Evolutionary conservation across 2,888 invertebrate genomes (phyloP).

Genomic region (Thereva unica): DNA sequence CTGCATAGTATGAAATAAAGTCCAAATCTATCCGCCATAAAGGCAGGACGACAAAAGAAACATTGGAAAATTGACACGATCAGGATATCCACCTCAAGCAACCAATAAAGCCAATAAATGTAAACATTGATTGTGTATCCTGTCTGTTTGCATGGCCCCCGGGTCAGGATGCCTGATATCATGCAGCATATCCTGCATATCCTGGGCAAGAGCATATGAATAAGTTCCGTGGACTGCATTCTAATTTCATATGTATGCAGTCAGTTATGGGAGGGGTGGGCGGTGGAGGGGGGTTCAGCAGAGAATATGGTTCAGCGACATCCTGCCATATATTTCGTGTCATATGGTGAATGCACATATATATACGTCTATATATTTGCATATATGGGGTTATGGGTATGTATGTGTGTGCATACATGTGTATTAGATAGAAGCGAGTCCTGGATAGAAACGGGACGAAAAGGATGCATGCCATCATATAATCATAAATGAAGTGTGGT

Average conservation of each 20-base stretch:
- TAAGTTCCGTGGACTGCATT: slow-evolving; percentile 31
- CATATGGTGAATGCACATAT: slow-evolving; percentile 10
- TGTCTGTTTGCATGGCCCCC: slow-evolving; percentile 20
- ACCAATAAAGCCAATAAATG: slow-evolving; percentile 36
- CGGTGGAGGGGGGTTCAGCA: too few relatives aligned
- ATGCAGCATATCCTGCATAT: slow-evolving; percentile 19
- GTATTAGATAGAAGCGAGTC: too few relatives aligned
- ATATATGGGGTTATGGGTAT: too few relatives aligned
- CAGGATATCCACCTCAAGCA: slow-evolving; percentile 32
- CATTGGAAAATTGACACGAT: slow-evolving; percentile 35
- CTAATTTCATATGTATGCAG: slow-evolving; percentile 28
- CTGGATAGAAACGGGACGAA: too few relatives aligned
- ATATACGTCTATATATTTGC: not conserved
- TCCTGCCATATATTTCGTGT: slow-evolving; percentile 17
- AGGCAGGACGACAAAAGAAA: slow-evolving; percentile 15
- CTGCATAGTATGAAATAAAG: too few relatives aligned
- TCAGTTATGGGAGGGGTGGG: slow-evolving; percentile 3
- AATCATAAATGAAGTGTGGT: too few relatives aligned
- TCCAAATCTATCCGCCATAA: too few relatives aligned
- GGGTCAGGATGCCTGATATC: slow-evolving; percentile 17
- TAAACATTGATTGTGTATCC: slow-evolving; percentile 35
- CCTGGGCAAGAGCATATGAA: slow-evolving; percentile 18
- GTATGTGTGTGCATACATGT: too few relatives aligned
- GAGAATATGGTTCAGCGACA: slow-evolving; percentile 10
- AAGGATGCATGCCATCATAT: too few relatives aligned